phyloP scores from a whole-genome alignment of 2,888 invertebrate genomes.

The Meghimatium bilineatum region DNA sequence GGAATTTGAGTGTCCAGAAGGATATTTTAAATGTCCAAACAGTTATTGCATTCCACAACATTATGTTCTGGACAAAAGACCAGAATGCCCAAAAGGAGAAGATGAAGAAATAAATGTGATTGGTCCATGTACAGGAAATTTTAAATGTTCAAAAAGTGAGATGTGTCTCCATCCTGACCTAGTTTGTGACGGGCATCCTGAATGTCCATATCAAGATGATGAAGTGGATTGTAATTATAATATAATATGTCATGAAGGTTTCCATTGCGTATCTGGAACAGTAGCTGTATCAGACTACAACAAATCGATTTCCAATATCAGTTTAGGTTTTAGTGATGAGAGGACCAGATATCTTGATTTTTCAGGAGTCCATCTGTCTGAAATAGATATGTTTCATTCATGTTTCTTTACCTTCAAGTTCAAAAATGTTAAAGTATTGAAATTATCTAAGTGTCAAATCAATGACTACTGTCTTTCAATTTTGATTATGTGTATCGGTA shows the following conservation, averaged over 20 bases:
- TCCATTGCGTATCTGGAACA: not conserved
- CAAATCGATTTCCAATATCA: not conserved
- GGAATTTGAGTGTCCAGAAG: not conserved
- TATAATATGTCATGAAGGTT: not conserved
- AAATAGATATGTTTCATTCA: too few relatives aligned
- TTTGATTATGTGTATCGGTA: not conserved
- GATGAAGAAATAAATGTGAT: not conserved
- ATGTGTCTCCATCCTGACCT: constrained; percentile 18
- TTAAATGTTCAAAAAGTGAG: not conserved
- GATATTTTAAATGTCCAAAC: not conserved
- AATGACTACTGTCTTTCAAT: not conserved
- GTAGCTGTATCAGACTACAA: not conserved
- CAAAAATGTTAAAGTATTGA: not conserved
- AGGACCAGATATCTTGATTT: not conserved
- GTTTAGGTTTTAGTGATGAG: not conserved
- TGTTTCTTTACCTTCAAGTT: too few relatives aligned
- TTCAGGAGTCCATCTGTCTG: not conserved
- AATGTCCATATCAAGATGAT: constrained; percentile 1
- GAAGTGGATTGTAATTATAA: not conserved
- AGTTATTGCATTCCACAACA: not conserved
- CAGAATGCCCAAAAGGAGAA: constrained; percentile 3
- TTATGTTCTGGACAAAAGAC: not conserved
- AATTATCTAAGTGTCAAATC: not conserved
- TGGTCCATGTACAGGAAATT: not conserved
- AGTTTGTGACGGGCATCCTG: constrained; percentile 2